Base-by-base conservation (phyloP, 2,888 invertebrate genomes). In the Noctua comes region DNA sequence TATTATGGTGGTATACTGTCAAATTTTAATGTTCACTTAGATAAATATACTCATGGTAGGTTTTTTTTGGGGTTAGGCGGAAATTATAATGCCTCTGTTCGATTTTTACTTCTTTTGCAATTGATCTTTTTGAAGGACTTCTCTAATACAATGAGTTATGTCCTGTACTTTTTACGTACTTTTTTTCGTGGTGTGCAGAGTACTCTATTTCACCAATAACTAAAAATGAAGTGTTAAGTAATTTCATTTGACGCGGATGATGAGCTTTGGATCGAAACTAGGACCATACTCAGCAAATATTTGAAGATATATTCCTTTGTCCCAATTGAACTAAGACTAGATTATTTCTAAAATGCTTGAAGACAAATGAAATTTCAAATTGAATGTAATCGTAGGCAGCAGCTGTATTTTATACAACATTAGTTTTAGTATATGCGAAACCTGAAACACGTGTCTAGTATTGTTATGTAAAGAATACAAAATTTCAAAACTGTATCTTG, bases 1-100 rank as follows among this genome's bases (percentile, higher is more conserved):
- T 79, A 36, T 31, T 40, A 57, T 82, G 82, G 76, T 76, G 76
- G 76, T 81, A 57, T 66, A 76, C 77, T 85, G 82, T 83, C 59
- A 46, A 57, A 48, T 7, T 21, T 64, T 54, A 69, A 27, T 46
- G 43, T 51, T 64, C 21, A 43, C 43, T 31, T 57, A 3, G 8
- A 2, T 24, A 51, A 51, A 54, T 54, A 54, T 57, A 57, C 57
- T n/a, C n/a, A 11, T 57, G n/a, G 5, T n/a, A 57, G 27, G n/a
- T n/a, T 54, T 54, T 54, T 8, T 24, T 24, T n/a, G n/a, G n/a
- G 54, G 54, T 10, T 24, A 54, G 7, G 5, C 4, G 2, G 46
- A 16, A 46, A 46, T 46, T 46, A 46, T 46, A 46, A 16, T 46
- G 46, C 3, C 21, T 21, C 2, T 8, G 51, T 51, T 21, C 51